These are phyloP conservation scores for Heliconius ismenius DNA, from an alignment of 2,888 invertebrate genomes.

Conservation along the genomic window DNA sequence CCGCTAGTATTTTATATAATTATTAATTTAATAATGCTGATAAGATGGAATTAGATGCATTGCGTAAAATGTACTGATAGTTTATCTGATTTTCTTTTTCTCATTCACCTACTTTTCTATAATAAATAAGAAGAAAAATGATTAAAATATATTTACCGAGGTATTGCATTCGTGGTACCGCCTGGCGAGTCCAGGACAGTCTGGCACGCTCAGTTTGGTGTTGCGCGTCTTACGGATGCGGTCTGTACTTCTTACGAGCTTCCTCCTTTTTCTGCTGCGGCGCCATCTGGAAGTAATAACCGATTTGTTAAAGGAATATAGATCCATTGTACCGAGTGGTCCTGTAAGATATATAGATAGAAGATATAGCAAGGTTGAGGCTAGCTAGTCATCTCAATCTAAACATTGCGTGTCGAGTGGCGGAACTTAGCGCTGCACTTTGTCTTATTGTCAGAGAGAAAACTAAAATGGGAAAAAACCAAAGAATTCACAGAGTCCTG, in stretches of 20 bases:
- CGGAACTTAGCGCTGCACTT: too few species aligned
- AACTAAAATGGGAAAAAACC: background rate
- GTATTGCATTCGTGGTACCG: conserved; percentile 91
- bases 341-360: too few species aligned
- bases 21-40: background rate
- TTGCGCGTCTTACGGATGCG: conserved; percentile 54
- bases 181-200: conserved; percentile 88
- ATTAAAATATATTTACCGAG: conserved; percentile 75
- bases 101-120: background rate
- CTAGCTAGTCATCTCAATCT: too few species aligned
- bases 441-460: too few species aligned
- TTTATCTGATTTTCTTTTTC: too few species aligned
- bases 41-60: background rate
- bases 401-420: too few species aligned
- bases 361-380: too few species aligned
- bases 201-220: conserved; percentile 57
- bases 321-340: background rate
- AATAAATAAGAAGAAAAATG: background rate
- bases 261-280: conserved; percentile 77
- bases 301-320: background rate
- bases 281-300: conserved; percentile 66
- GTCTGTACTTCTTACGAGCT: conserved; percentile 60
- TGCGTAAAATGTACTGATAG: too few species aligned
- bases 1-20: too few species aligned
- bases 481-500: background rate